phyloP scores from a whole-genome alignment of 2,113 vertebrate species.

The Nanorana parkeri region DNA sequence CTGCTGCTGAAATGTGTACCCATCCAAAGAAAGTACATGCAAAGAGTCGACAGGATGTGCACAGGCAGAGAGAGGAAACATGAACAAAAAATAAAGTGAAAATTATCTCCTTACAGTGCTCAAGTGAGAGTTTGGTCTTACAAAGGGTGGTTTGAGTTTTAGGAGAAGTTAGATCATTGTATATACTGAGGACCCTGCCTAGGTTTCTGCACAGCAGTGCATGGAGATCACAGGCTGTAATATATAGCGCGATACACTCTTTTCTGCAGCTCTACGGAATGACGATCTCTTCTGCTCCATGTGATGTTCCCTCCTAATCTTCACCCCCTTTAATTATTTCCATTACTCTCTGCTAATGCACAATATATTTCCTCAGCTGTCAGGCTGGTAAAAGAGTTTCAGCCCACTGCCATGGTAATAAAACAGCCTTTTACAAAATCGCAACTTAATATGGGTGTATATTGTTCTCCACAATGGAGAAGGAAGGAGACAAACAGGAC shows the following conservation, averaged over 20 bases:
- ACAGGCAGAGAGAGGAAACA: too few relatives aligned
- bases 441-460: constrained; percentile 55
- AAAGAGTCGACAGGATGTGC: too few relatives aligned
- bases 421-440: constrained; percentile 53
- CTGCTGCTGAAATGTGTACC: too few relatives aligned
- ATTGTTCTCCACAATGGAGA: constrained; percentile 60
- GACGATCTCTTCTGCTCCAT: constrained; percentile 26
- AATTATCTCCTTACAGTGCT: too few relatives aligned
- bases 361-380: constrained; percentile 58
- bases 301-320: constrained; percentile 27
- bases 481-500: constrained; percentile 59
- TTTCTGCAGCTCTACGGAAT: constrained; percentile 13
- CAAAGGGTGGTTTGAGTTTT: too few relatives aligned
- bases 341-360: constrained; percentile 57
- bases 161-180: too few relatives aligned
- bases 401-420: constrained; percentile 55
- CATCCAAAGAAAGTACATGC: too few relatives aligned
- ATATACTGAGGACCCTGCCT: too few relatives aligned
- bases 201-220: too few relatives aligned
- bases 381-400: constrained; percentile 59
- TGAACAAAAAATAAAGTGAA: too few relatives aligned
- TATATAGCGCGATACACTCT: not conserved
- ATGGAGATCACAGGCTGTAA: not conserved
- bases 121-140: too few relatives aligned
- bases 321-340: constrained; percentile 64